These are phyloP conservation scores for Hydrozoanthus gracilis DNA, from an alignment of 92 coral and sea anemone species.

Conservation along the genomic window DNA sequence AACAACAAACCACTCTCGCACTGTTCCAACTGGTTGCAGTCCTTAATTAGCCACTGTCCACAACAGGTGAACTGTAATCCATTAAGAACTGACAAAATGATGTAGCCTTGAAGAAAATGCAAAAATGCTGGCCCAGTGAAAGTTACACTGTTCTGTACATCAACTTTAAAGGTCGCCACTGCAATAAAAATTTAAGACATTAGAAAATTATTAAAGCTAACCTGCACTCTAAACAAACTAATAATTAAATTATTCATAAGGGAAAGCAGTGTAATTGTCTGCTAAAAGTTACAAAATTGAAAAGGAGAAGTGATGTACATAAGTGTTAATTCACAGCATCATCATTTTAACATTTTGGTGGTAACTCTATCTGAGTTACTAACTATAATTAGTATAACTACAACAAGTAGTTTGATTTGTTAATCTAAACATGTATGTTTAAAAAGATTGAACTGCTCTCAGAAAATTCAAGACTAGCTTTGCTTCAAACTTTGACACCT, in stretches of 20 bases:
- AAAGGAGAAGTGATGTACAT: too few relatives aligned
- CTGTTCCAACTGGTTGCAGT: conserved; percentile 30
- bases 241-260: not conserved
- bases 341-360: too few relatives aligned
- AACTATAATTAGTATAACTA: too few relatives aligned
- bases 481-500: too few relatives aligned
- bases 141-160: not conserved
- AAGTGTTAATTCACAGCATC: too few relatives aligned
- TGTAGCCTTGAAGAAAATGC: conserved; percentile 19
- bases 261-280: too few relatives aligned
- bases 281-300: too few relatives aligned
- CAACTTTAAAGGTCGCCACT: conserved; percentile 39
- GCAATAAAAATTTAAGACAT: conserved; percentile 11
- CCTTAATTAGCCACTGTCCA: conserved; percentile 40
- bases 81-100: conserved; percentile 16
- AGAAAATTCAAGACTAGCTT: too few relatives aligned
- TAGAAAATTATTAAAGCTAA: not conserved
- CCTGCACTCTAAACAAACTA: not conserved
- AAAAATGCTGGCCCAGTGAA: conserved; percentile 43
- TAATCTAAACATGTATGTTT: too few relatives aligned
- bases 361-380: too few relatives aligned
- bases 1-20: conserved; percentile 12
- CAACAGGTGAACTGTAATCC: not conserved
- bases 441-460: too few relatives aligned
- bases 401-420: too few relatives aligned